Percentiles rank a stretch among this genome's conserved stretches.
These are phyloP conservation scores for Hydropotes inermis DNA, from an alignment of 2,113 vertebrate species.

Conservation along the genomic window DNA sequence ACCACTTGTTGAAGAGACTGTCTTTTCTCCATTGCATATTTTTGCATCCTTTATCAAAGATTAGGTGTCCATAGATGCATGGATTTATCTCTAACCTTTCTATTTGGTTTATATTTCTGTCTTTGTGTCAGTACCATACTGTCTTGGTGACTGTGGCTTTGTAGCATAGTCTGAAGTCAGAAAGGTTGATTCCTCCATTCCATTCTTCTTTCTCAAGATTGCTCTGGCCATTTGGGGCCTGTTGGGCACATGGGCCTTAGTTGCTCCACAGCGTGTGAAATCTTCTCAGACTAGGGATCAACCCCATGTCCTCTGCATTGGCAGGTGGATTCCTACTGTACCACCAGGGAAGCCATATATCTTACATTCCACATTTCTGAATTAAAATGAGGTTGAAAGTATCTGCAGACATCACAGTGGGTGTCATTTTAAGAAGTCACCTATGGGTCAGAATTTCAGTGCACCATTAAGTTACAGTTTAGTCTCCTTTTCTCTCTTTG, in stretches of 20 bases:
- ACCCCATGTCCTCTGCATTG: not conserved
- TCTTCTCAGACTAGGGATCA: not conserved
- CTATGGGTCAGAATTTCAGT: not conserved
- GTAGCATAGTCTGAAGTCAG: not conserved
- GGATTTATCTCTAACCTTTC: not conserved
- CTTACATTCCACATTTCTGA: not conserved
- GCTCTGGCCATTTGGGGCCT: not conserved
- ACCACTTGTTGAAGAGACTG: not conserved
- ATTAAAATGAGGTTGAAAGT: not conserved
- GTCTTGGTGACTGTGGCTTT: not conserved
- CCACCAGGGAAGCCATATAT: not conserved
- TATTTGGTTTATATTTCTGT: not conserved
- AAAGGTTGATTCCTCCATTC: not conserved
- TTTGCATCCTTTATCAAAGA: not conserved
- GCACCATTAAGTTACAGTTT: not conserved
- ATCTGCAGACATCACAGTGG: not conserved
- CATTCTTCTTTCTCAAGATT: not conserved
- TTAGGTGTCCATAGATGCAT: not conserved
- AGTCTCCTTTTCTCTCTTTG: not conserved
- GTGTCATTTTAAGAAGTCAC: not conserved
- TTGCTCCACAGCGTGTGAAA: not conserved
- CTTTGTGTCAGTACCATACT: not conserved
- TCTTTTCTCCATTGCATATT: not conserved
- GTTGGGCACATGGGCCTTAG: not conserved
- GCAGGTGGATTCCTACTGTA: not conserved